These are phyloP conservation scores for Macheiramphus alcinus DNA, from an alignment of 2,113 vertebrate genomes.

Conservation along the genomic window DNA sequence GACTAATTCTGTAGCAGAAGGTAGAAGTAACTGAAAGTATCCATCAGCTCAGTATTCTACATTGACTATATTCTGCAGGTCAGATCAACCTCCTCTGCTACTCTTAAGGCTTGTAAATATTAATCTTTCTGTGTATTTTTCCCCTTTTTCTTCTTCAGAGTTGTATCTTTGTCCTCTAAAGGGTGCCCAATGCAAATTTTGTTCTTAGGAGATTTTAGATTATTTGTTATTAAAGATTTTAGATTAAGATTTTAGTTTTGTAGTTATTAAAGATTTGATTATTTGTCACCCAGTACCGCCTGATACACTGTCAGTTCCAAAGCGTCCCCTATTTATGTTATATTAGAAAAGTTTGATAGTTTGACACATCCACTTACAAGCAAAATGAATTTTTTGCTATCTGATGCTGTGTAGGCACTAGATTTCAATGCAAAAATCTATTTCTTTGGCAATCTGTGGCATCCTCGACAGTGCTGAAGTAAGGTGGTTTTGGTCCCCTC, in stretches of 20 bases:
- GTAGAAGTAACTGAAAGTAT: neutral
- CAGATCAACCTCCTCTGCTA: neutral
- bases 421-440: neutral
- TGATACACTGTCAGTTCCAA: neutral
- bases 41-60: neutral
- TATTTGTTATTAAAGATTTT: conserved; percentile 60
- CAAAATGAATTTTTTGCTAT: conserved; percentile 42
- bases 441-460: neutral
- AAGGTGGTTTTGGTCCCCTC: neutral
- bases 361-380: neutral
- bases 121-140: neutral
- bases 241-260: conserved; percentile 37
- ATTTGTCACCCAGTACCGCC: neutral
- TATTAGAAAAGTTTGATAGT: conserved; percentile 28
- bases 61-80: neutral
- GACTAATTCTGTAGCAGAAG: neutral
- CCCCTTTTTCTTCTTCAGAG: neutral
- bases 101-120: neutral
- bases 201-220: conserved; percentile 16
- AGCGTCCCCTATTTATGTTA: neutral
- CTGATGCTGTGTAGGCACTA: neutral
- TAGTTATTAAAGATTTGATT: conserved; percentile 55
- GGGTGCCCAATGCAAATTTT: neutral
- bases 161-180: neutral
- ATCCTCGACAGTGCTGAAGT: neutral